Evolutionary conservation across 2,888 invertebrate species (phyloP), one percentile per base, ranked within the genome.

Genomic region (Strigamia maritima): DNA sequence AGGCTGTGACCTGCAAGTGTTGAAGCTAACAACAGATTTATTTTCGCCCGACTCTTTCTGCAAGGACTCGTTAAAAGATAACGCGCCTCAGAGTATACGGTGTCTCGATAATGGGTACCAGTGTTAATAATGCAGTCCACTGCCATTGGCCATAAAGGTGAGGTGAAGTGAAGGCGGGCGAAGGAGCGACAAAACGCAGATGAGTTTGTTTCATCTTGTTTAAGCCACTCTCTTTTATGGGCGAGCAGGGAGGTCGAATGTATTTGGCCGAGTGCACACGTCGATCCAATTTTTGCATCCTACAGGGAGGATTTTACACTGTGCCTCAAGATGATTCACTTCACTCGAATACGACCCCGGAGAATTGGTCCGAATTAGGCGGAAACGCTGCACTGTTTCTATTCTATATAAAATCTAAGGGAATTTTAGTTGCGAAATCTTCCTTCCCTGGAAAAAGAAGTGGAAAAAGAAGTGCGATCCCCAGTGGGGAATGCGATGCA

Each of bases 11-110:
- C 65, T 65, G 65, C 65, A 65, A 65, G 65, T 65, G 65, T 65
- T 65, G 65, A 65, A 28, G 65, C 65, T 24, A 65, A 65, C 65
- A 65, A 65, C 65, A 65, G 65, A 65, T 65, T 65, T 65, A 65
- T 65, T 65, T 65, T 28, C 28, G 65, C 26, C 26, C 28, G 24
- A 28, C 26, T 65, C 65, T 65, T 24, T 65, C 24, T 7, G 26
- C 28, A 10, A 14, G 14, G 65, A 28, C 65, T 65, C 65, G 65
- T 65, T 65, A 65, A 65, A 65, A 26, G 65, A 65, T 65, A 65
- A 65, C 65, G 65, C 65, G 26, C 28, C 12, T 24, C 26, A 26
- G 24, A 26, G 65, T n/a, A n/a, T n/a, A n/a, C n/a, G n/a, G n/a
- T n/a, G n/a, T 65, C 65, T 26, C 65, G 65, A 65, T 65, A 65